Evolutionary conservation across 2,797 vertebrate species (phyloP), one percentile per base, ranked within the genome.

Genomic region (Odontamblyopus lacepedii): DNA sequence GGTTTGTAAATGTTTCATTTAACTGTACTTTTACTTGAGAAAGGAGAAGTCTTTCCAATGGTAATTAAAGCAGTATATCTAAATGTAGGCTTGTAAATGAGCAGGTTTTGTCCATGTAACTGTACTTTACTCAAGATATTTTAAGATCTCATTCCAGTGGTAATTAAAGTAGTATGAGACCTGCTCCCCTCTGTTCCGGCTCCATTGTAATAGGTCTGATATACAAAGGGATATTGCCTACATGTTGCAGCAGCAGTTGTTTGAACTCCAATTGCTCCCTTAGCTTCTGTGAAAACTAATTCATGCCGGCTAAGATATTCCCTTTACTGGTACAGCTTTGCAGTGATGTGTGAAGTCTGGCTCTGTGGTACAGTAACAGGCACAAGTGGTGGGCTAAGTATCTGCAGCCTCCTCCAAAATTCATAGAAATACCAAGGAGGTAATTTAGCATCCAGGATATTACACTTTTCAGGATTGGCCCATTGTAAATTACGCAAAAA

Each of bases 161-260:
- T 48, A 48, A 67, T 60, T 67, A 67, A 35, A 29, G 13, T 26
- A 3, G 7, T 35, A 74, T 50, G 63, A 71, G 67, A 67, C 3
- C 2, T 53, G 1, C 38, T 69, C 66, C 48, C 41, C 44, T 48
- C 44, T 48, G 44, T 13, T 48, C 38, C 41, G 30, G 63, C 68
- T 81, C 63, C 69, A 73, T 57, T 27, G 62, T 78, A 72, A 74
- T 23, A 41, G 53, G 38, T 70, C 63, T 80, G 71, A 19, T 53
- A 69, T 76, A 59, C 67, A 75, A 69, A 73, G 74, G 74, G 32
- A 73, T 87, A 83, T 88, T 88, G 82, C 88, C 78, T 78, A 79
- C 82, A 84, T 89, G 86, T 92, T 88, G 85, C 89, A 88, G 89
- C 84, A 79, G 84, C 85, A 78, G 68, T 78, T 87, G 81, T 84